Base-by-base conservation (phyloP, 2,113 vertebrate species). In the Cichladusa arquata region DNA sequence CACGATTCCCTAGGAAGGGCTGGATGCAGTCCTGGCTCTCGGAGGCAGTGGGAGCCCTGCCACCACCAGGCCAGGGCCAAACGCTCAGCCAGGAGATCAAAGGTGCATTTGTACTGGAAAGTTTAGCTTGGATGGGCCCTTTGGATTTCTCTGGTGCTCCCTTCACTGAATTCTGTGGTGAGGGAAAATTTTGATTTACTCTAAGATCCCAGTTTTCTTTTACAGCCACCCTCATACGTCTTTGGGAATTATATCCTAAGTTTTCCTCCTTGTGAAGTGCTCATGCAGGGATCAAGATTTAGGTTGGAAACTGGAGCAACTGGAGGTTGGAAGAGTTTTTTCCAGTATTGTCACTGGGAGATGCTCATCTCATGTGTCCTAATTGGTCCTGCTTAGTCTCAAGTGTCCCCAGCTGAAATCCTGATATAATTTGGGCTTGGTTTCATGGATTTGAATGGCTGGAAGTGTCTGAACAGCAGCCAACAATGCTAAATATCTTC, bases 381-480 rank as follows among this genome's bases (percentile, higher is more conserved):
- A 42, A 70, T 26, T 58, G 76, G 85, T 85, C 16, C 14, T 67
- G 74, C 44, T 92, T 42, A 76, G 58, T 58, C 33, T 92, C 34
- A 3, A 62, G 51, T 81, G 92, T 88, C 85, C 83, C 56, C 57
- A 48, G 36, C 79, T 81, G 67, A 88, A 93, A 94, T 78, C 67
- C 95, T 92, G 76, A 92, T 58, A 92, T 2, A 74, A 80, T 70
- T 69, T 88, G 62, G 85, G 71, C 6, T 93, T 96, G 78, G 54
- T 85, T 89, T 85, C n/a, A 64, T 65, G 88, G 72, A 84, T 93
- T 74, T 26, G 31, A 94, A 90, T 50, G 71, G 88, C 34, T 67
- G 76, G 69, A 96, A 92, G 91, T 64, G 44, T 83, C 83, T 88
- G 94, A 95, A 69, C 57, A 70, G 56, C 69, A 61, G 93, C 94